Conservation (phyloP, 1,140 invertebrate genomes). For the Hermetia illucens region DNA sequence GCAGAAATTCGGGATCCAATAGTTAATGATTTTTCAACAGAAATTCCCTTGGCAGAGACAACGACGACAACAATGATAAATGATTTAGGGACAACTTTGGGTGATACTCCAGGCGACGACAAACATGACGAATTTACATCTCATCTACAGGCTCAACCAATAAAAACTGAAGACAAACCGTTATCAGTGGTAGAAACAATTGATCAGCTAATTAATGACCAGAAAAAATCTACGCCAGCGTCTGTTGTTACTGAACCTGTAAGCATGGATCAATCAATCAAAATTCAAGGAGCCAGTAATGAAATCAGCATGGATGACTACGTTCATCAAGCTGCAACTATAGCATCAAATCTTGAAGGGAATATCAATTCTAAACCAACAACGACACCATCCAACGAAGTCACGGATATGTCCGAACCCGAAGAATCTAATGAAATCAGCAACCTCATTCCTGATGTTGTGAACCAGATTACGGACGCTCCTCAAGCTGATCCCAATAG, state of each 20-base stretch:
- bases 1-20: slow-evolving; percentile 13
- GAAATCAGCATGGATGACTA: slow-evolving; percentile 29
- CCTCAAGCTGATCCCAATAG: background rate
- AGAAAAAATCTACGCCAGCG: no score
- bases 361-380: slow-evolving; percentile 13
- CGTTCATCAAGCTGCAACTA: slow-evolving; percentile 28
- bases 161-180: no score
- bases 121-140: no score
- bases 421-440: background rate
- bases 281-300: no score
- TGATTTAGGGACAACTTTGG: slow-evolving; percentile 6
- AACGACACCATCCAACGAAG: no score
- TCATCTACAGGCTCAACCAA: no score
- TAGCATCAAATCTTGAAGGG: slow-evolving; percentile 27
- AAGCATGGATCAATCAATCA: no score
- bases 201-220: no score
- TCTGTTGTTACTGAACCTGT: no score
- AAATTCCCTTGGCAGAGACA: background rate
- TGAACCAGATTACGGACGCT: background rate
- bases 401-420: background rate
- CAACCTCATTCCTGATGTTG: background rate
- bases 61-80: slow-evolving; percentile 7
- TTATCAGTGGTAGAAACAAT: no score
- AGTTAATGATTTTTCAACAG: background rate
- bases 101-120: background rate